phyloP scores from a whole-genome alignment of 2,888 invertebrate genomes.

The Plebejus melissa region DNA sequence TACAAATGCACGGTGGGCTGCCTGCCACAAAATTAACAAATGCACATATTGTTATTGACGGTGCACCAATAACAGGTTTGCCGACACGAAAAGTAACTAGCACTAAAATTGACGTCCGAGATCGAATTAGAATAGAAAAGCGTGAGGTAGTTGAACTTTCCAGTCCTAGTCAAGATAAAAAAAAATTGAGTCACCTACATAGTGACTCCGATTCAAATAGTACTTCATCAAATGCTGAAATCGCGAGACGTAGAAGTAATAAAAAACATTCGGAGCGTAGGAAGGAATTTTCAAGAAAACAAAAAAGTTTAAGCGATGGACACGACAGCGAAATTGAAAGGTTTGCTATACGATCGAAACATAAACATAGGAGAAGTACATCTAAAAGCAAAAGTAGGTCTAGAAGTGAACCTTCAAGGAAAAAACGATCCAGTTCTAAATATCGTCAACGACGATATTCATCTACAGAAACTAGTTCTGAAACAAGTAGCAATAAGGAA shows the following conservation, averaged over 20 bases:
- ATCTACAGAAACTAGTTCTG: constrained; percentile 40
- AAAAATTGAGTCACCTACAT: constrained; percentile 46
- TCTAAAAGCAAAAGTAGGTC: constrained; percentile 58
- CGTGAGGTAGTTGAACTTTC: constrained; percentile 71
- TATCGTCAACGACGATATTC: constrained; percentile 50
- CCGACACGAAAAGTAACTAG: constrained; percentile 72
- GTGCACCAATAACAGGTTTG: constrained; percentile 63
- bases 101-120: constrained; percentile 73
- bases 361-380: constrained; percentile 48
- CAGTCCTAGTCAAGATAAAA: constrained; percentile 59
- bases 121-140: constrained; percentile 74
- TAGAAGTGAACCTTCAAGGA: constrained; percentile 36
- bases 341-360: constrained; percentile 47
- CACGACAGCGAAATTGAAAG: constrained; percentile 67
- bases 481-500: constrained; percentile 55
- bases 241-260: constrained; percentile 50
- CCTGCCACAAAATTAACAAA: constrained; percentile 85
- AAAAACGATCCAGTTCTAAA: constrained; percentile 57
- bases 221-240: constrained; percentile 69
- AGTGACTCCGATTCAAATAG: constrained; percentile 60
- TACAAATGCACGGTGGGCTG: constrained; percentile 93
- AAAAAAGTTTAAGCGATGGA: constrained; percentile 75
- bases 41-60: constrained; percentile 68
- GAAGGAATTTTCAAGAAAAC: constrained; percentile 56
- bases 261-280: constrained; percentile 56